phyloP scores from a whole-genome alignment of 2,888 invertebrate genomes.

The Horisme vitalbata region DNA sequence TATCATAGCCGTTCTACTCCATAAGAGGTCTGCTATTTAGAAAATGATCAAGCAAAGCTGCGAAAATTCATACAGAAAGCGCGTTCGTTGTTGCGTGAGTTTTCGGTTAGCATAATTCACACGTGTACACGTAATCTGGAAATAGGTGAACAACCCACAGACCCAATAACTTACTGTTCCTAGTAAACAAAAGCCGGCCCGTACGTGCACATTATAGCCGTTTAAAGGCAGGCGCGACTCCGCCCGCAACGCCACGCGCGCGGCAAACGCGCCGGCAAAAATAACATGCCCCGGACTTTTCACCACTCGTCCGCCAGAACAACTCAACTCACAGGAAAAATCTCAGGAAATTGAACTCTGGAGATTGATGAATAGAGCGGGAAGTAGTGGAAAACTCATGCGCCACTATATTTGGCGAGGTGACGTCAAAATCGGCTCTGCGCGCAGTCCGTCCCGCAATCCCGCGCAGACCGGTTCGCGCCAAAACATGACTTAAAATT shows the following conservation, averaged over 20 bases:
- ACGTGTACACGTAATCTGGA: slow-evolving; percentile 23
- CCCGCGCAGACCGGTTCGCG: slow-evolving; percentile 65
- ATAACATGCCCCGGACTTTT: slow-evolving; percentile 75
- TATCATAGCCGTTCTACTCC: slow-evolving; percentile 21
- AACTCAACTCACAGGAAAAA: slow-evolving; percentile 34
- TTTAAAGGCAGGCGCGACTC: slow-evolving; percentile 77
- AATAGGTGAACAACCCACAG: slow-evolving; percentile 37
- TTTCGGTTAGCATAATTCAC: slow-evolving; percentile 26
- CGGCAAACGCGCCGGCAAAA: slow-evolving; percentile 74
- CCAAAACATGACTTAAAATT: slow-evolving; percentile 43
- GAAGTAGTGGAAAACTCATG: slow-evolving; percentile 42
- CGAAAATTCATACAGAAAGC: not conserved
- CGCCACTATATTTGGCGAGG: slow-evolving; percentile 67
- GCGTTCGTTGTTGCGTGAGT: slow-evolving; percentile 12
- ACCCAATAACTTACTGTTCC: slow-evolving; percentile 31
- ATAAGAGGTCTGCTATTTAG: slow-evolving; percentile 22
- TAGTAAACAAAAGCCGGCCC: slow-evolving; percentile 69
- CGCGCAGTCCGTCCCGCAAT: slow-evolving; percentile 70
- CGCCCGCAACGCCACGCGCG: slow-evolving; percentile 53
- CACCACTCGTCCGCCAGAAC: slow-evolving; percentile 40
- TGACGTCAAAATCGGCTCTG: slow-evolving; percentile 63
- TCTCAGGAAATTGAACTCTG: slow-evolving; percentile 42
- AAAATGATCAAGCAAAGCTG: slow-evolving; percentile 8
- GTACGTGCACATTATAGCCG: slow-evolving; percentile 63
- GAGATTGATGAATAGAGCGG: slow-evolving; percentile 21